Base-by-base conservation (phyloP, 2,888 invertebrate species). In the Pseudococcus viburni region DNA sequence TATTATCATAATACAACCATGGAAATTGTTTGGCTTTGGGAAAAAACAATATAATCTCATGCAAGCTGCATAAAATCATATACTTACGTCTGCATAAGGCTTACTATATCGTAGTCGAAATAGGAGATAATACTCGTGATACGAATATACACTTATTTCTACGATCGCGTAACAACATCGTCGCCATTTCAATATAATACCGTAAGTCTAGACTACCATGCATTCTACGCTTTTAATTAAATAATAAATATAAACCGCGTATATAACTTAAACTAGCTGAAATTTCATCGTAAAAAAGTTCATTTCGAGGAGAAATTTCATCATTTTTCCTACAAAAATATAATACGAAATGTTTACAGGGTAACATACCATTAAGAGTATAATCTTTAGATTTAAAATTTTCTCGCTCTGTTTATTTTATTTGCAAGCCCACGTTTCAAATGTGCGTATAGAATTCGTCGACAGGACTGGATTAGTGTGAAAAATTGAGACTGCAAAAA, bases 161-260 rank as follows among this genome's bases (percentile, higher is more conserved):
- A 64, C 64, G 22, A 64, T 64, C 64, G 64, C 64, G 7, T 64
- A 64, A 8, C 8, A 64, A n/a, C 55, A 6, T 7, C 64, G 64
- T 64, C 64, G 64, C 64, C 64, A 64, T 64, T 22, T 64, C 64
- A 64, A 64, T 22, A 64, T 64, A 64, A 64, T 64, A 64, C 64
- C 22, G 19, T 64, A 64, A 64, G 64, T 64, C 64, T 64, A 64
- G 64, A 64, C 64, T 19, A 64, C 64, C 1, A 4, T 22, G 64
- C 22, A 64, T 22, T 64, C 64, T 12, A 22, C 8, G 64, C 19
- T 64, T 64, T 64, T 64, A 64, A 64, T 64, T 64, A 64, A 64
- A 64, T 64, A 64, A 64, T 64, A 64, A 64, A 64, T 64, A 64
- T 22, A 64, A 64, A 64, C 64, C 19, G 19, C 22, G 42, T 42